A percentile compares a stretch with the other conserved stretches of the same genome.
phyloP scores from a whole-genome alignment of 2,113 vertebrate genomes.

The Nothocercus nigrocapillus region DNA sequence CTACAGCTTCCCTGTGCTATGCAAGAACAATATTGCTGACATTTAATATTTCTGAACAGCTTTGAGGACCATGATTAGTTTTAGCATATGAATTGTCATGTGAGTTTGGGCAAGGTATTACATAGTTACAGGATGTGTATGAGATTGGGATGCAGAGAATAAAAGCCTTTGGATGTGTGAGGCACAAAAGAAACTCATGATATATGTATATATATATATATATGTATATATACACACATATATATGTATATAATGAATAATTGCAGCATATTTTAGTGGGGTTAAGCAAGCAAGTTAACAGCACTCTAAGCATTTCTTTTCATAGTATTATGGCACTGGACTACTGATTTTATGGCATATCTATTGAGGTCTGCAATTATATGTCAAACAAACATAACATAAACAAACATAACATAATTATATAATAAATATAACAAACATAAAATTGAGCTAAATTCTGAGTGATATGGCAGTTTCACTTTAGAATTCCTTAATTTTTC shows the following conservation, averaged over 20 bases:
- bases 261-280: not conserved
- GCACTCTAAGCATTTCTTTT: not conserved
- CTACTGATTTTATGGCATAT: not conserved
- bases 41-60: not conserved
- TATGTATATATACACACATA: too few relatives aligned
- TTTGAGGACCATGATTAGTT: not conserved
- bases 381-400: not conserved
- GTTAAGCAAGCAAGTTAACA: not conserved
- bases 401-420: too few relatives aligned
- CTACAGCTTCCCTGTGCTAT: not conserved
- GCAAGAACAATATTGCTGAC: not conserved
- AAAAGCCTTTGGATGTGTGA: not conserved
- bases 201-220: too few relatives aligned
- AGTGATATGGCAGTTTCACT: not conserved
- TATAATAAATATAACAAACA: not conserved
- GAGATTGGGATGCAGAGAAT: not conserved
- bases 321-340: not conserved
- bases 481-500: not conserved
- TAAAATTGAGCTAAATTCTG: not conserved
- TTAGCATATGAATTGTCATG: fast-evolving
- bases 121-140: not conserved
- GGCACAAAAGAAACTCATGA: not conserved
- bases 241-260: too few relatives aligned
- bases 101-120: not conserved
- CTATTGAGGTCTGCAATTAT: not conserved